phyloP scores from a whole-genome alignment of 2,888 invertebrate genomes.

The Cremastinae sp. region DNA sequence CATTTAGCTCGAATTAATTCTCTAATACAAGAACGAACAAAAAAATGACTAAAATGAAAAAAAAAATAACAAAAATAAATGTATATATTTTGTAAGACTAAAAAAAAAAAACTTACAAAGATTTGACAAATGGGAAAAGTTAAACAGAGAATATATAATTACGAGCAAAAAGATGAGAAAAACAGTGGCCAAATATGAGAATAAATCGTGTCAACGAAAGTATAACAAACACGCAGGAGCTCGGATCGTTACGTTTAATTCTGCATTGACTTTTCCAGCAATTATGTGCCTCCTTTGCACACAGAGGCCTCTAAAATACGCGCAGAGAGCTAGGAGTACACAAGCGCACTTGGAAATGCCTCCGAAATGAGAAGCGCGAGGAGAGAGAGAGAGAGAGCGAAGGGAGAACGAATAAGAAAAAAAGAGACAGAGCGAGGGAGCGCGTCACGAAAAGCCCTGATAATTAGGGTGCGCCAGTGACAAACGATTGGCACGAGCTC shows the following conservation, averaged over 20 bases:
- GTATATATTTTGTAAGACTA: too few species aligned
- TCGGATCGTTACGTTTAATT: constrained; percentile 37
- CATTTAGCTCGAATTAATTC: too few species aligned
- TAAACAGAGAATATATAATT: too few species aligned
- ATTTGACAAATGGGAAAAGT: too few species aligned
- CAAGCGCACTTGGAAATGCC: constrained; percentile 15
- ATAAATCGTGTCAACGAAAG: neutral
- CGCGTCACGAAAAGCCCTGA: constrained; percentile 62
- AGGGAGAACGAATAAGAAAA: constrained; percentile 20
- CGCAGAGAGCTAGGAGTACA: constrained; percentile 7
- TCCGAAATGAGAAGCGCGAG: constrained; percentile 24
- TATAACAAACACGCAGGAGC: constrained; percentile 8
- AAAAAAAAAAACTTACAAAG: too few species aligned
- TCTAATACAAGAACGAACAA: too few species aligned
- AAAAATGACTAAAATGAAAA: too few species aligned
- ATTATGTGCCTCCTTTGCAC: constrained; percentile 7
- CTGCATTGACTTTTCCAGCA: constrained; percentile 21
- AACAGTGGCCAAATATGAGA: too few species aligned
- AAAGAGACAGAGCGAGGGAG: constrained; percentile 28
- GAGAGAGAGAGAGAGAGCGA: constrained; percentile 14
- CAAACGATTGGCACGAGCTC: constrained; percentile 67
- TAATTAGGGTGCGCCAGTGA: constrained; percentile 69
- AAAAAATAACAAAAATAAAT: too few species aligned
- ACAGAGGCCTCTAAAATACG: neutral
- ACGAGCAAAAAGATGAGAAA: too few species aligned